phyloP scores from a whole-genome alignment of 23 tunicate genomes.

The Clavelina lepadiformis region DNA sequence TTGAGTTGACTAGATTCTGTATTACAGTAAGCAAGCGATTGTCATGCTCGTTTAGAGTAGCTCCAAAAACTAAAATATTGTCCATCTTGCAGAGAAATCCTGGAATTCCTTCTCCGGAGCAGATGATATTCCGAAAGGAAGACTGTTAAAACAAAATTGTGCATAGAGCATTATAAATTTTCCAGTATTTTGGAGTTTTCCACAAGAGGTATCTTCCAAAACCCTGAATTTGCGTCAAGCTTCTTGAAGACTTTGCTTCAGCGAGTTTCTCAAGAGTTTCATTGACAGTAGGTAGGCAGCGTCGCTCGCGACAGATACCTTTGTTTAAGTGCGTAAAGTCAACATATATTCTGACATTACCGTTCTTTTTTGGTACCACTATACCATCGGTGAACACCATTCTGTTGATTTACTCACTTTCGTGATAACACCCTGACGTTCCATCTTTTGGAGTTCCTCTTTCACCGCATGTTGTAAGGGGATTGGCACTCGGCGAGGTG shows the following conservation, averaged over 20 bases:
- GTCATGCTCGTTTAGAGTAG: too few species aligned
- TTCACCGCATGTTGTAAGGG: constrained; percentile 8
- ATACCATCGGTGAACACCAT: constrained; percentile 39
- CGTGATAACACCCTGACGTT: constrained; percentile 19
- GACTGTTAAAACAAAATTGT: constrained; percentile 38
- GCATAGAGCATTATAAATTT: constrained; percentile 25
- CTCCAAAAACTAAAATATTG: too few species aligned
- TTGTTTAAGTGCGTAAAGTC: constrained; percentile 26
- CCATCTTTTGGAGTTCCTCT: constrained; percentile 12
- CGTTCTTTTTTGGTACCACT: constrained; percentile 29
- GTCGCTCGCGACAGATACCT: constrained; percentile 5
- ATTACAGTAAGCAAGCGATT: too few species aligned
- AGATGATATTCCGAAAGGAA: constrained; percentile 31
- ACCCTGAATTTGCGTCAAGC: constrained; percentile 49
- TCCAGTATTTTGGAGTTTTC: constrained; percentile 5
- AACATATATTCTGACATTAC: constrained; percentile 33
- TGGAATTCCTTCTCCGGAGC: too few species aligned
- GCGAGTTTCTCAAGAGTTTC: constrained; percentile 19
- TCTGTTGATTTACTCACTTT: constrained; percentile 9
- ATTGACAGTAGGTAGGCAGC: constrained; percentile 24
- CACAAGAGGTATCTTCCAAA: constrained; percentile 43
- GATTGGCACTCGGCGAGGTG: constrained; percentile 17
- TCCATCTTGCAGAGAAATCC: too few species aligned
- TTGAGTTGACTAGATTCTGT: too few species aligned
- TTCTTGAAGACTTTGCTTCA: constrained; percentile 21